phyloP scores from a whole-genome alignment of 2,888 invertebrate species.

The Dinocampus coccinellae region DNA sequence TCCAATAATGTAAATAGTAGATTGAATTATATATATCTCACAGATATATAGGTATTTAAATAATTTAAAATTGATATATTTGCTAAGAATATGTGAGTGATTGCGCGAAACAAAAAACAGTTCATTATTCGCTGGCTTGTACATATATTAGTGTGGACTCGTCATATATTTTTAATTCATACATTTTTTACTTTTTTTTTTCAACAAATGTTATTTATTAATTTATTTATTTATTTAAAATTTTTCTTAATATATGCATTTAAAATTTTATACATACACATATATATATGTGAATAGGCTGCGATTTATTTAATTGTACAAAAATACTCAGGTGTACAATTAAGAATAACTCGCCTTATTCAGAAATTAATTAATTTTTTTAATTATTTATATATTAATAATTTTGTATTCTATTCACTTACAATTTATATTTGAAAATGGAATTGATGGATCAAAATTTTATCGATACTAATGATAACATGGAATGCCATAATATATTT shows the following conservation, averaged over 20 bases:
- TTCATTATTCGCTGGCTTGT: background rate
- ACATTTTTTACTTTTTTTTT: background rate
- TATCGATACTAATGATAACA: background rate
- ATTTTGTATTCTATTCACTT: background rate
- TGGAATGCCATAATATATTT: constrained; percentile 13
- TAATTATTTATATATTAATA: background rate
- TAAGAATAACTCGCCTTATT: constrained; percentile 19
- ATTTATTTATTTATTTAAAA: background rate
- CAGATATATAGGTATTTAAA: background rate
- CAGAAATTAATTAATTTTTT: background rate
- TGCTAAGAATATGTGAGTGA: background rate
- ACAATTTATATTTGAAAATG: background rate
- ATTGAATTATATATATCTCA: background rate
- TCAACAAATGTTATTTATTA: background rate
- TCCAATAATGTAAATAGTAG: constrained; percentile 48
- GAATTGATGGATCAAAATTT: background rate
- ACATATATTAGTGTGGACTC: background rate
- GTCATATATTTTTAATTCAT: background rate
- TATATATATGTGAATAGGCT: background rate
- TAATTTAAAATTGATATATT: background rate
- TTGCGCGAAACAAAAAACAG: background rate
- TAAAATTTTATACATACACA: background rate
- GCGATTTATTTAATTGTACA: constrained; percentile 6
- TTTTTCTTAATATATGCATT: background rate
- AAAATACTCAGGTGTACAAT: constrained; percentile 12